A percentile compares a stretch with the other conserved stretches of the same genome.
Evolutionary conservation across 2,797 vertebrate species (phyloP).

Genomic region (Arctocebus calabarensis): DNA sequence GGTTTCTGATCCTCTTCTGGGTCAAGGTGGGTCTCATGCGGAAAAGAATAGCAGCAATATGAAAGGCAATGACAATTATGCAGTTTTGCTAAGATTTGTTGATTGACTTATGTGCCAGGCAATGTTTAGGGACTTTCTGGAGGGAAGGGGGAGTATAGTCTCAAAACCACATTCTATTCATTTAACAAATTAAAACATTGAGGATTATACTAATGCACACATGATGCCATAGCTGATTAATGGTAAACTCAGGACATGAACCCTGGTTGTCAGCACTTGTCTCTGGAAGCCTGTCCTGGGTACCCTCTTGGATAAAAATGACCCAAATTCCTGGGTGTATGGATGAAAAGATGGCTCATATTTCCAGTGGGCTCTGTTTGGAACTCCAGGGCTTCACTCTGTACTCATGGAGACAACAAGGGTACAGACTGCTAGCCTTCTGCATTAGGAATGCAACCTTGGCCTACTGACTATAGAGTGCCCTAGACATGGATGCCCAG

Average conservation of each 20-base stretch:
- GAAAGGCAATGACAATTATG: not conserved
- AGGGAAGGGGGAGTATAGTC: accelerated
- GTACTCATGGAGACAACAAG: not conserved
- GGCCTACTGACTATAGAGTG: not conserved
- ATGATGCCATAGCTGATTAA: not conserved
- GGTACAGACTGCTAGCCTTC: too few relatives aligned
- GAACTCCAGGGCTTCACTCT: not conserved
- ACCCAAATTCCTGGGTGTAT: not conserved
- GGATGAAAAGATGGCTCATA: not conserved
- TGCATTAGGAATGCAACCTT: not conserved
- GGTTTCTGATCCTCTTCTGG: not conserved
- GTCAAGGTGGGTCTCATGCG: not conserved
- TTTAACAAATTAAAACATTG: not conserved
- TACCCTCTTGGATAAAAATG: not conserved
- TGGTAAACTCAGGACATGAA: not conserved
- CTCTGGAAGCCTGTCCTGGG: not conserved
- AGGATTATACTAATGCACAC: not conserved
- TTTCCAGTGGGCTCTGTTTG: not conserved
- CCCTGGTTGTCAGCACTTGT: not conserved
- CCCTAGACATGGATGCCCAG: not conserved
- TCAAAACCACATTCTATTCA: not conserved
- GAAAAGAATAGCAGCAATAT: not conserved
- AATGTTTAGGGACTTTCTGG: not conserved
- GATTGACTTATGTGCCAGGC: not conserved
- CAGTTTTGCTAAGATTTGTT: not conserved